Evolutionary conservation across 2,888 invertebrate species (phyloP).

Genomic region (Tetragonisca angustula): DNA sequence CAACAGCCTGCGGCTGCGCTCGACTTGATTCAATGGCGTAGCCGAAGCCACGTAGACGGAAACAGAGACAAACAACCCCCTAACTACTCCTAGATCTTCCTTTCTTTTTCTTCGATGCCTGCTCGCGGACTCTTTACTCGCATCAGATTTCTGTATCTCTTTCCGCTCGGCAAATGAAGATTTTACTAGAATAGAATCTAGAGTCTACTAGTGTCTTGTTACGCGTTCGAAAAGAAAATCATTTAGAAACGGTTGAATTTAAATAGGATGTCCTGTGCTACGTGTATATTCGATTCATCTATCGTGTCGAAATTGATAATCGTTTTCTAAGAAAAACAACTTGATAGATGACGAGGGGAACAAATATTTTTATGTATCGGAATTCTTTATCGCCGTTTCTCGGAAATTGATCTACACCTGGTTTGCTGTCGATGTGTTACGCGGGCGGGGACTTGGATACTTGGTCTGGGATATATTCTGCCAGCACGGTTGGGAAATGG

Average conservation of each 20-base stretch:
- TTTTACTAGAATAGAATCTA: background rate
- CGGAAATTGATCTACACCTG: conserved; percentile 39
- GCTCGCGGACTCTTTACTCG: conserved; percentile 45
- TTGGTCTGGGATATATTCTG: conserved; percentile 64
- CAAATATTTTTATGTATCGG: background rate
- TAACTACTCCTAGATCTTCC: conserved; percentile 68
- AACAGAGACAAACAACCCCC: conserved; percentile 79
- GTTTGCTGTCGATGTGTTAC: conserved; percentile 36
- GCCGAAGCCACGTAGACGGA: conserved; percentile 76
- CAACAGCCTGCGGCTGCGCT: conserved; percentile 80
- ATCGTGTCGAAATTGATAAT: background rate
- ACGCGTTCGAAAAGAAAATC: no score
- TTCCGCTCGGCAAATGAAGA: background rate
- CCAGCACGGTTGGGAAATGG: conserved; percentile 69
- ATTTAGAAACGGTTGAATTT: background rate
- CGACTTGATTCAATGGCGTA: conserved; percentile 77
- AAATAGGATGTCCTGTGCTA: background rate
- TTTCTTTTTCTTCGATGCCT: conserved; percentile 63
- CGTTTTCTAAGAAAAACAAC: background rate
- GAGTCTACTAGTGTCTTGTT: background rate
- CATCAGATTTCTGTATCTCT: conserved; percentile 44
- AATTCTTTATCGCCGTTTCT: background rate
- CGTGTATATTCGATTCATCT: background rate
- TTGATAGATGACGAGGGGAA: background rate
- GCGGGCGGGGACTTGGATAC: conserved; percentile 43